Evolutionary conservation across 1,140 invertebrate species (phyloP).

Genomic region (Drosophila lowei): DNA sequence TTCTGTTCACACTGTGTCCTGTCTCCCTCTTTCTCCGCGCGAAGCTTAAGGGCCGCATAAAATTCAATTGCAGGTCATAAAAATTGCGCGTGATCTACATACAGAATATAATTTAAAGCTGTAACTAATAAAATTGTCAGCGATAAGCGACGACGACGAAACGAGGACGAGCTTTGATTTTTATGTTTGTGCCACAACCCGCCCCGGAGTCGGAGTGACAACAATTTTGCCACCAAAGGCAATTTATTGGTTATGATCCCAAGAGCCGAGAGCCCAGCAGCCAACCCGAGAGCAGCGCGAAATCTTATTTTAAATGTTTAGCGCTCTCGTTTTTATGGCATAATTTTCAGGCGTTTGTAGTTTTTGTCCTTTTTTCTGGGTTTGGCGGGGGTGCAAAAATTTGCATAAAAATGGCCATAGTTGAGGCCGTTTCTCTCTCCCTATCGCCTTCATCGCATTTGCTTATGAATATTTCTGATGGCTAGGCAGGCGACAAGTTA

Average conservation of each 20-base stretch:
- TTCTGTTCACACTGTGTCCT: slow-evolving; percentile 9
- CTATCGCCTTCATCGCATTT: slow-evolving; percentile 56
- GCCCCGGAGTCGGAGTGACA: background rate
- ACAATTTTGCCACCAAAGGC: slow-evolving; percentile 21
- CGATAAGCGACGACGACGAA: slow-evolving; percentile 65
- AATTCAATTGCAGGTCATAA: slow-evolving; percentile 75
- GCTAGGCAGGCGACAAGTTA: slow-evolving; percentile 11
- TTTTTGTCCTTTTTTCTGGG: slow-evolving; percentile 25
- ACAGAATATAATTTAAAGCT: slow-evolving; percentile 73
- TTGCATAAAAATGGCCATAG: slow-evolving; percentile 71
- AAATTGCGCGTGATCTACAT: slow-evolving; percentile 72
- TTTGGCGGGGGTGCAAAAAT: slow-evolving; percentile 9
- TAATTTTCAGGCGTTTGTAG: slow-evolving; percentile 63
- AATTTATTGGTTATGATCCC: slow-evolving; percentile 66
- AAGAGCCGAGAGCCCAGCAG: background rate
- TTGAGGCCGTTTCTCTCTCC: slow-evolving; percentile 32
- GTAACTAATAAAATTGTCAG: slow-evolving; percentile 72
- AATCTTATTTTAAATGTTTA: slow-evolving; percentile 75
- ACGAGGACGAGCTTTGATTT: slow-evolving; percentile 63
- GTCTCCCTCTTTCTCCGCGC: background rate
- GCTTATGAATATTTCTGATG: slow-evolving; percentile 77
- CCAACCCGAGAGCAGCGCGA: slow-evolving; percentile 14
- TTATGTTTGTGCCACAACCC: slow-evolving; percentile 43
- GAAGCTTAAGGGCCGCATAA: slow-evolving; percentile 41
- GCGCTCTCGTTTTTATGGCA: slow-evolving; percentile 66